Evolutionary conservation across 1,140 invertebrate species (phyloP).

Genomic region (Bactericera cockerelli): DNA sequence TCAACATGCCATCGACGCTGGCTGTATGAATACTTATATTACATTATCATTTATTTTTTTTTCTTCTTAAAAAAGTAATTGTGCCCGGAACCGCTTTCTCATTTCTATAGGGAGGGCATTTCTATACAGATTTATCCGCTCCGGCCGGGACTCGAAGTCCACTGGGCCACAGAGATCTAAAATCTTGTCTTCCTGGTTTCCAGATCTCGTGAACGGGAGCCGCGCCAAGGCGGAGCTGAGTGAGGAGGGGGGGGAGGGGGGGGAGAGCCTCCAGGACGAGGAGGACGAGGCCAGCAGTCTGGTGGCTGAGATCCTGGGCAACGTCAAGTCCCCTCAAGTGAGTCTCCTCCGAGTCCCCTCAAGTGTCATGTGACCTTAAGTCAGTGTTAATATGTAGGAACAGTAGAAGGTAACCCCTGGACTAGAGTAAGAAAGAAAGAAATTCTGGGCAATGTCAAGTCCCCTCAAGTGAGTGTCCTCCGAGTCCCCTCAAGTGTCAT

Average conservation of each 20-base stretch:
- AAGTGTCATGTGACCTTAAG: too few relatives aligned
- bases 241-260: slow-evolving; percentile 54
- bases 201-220: slow-evolving; percentile 23
- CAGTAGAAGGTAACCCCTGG: neutral
- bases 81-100: too few relatives aligned
- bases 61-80: too few relatives aligned
- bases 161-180: too few relatives aligned
- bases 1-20: too few relatives aligned
- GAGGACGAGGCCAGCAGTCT: slow-evolving; percentile 43
- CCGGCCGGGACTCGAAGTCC: too few relatives aligned
- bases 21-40: too few relatives aligned
- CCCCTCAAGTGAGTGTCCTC: slow-evolving; percentile 48
- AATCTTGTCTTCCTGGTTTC: slow-evolving; percentile 9
- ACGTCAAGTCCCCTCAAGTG: slow-evolving; percentile 54
- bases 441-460: slow-evolving; percentile 51
- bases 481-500: too few relatives aligned
- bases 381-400: slow-evolving; percentile 17
- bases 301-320: slow-evolving; percentile 50
- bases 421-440: slow-evolving; percentile 33
- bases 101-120: too few relatives aligned
- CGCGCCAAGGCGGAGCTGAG: slow-evolving; percentile 44
- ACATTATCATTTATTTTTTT: too few relatives aligned
- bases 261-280: slow-evolving; percentile 47
- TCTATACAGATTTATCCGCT: too few relatives aligned
- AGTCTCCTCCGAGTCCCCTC: too few relatives aligned